phyloP scores from a whole-genome alignment of 2,113 vertebrate genomes.

The Pteruthius melanotis region DNA sequence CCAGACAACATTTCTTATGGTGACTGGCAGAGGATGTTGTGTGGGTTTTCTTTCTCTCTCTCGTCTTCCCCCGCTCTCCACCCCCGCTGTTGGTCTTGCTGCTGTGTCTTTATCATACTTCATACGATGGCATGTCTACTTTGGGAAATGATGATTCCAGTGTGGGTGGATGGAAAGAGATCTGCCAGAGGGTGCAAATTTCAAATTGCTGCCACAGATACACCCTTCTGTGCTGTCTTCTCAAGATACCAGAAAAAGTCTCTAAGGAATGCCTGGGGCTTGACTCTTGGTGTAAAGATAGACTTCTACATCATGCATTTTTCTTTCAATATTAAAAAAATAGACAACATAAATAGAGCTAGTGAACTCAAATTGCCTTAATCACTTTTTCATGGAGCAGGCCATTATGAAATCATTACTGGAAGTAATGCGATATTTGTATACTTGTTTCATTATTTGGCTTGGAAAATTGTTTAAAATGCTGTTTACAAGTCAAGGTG shows the following conservation, averaged over 20 bases:
- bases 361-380: conserved; percentile 29
- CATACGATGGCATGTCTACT: background rate
- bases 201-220: conserved; percentile 38
- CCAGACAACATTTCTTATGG: background rate
- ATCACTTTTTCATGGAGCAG: background rate
- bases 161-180: conserved; percentile 44
- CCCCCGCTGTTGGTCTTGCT: background rate
- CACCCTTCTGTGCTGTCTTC: conserved; percentile 51
- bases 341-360: background rate
- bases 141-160: conserved; percentile 51
- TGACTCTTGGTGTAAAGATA: conserved; percentile 15
- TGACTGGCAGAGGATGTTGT: background rate
- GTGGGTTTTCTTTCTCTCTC: background rate
- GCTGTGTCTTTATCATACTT: background rate
- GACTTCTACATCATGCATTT: background rate
- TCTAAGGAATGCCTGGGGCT: conserved; percentile 44
- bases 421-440: background rate
- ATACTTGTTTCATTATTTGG: background rate
- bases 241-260: conserved; percentile 47
- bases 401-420: background rate
- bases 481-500: background rate
- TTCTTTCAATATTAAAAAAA: conserved; percentile 11
- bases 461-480: background rate
- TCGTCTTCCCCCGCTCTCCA: background rate
- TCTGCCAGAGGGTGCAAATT: conserved; percentile 54